These are phyloP conservation scores for Charanyca ferruginea DNA, from an alignment of 2,888 invertebrate genomes.

Conservation along the genomic window DNA sequence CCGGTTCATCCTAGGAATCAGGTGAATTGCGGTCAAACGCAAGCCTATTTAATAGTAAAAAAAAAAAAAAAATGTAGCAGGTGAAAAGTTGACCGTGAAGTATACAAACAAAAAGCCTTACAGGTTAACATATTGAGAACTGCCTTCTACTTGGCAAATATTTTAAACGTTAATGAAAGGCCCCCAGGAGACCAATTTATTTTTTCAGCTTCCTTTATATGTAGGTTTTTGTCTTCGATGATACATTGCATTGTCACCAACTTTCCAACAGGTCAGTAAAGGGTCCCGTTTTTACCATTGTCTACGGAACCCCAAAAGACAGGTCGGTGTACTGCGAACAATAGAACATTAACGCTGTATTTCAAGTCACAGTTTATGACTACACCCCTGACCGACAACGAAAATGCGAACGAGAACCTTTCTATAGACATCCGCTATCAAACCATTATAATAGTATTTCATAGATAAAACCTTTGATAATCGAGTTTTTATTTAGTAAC, in stretches of 20 bases:
- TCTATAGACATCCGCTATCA: slow-evolving; percentile 63
- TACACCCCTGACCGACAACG: slow-evolving; percentile 55
- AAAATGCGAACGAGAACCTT: slow-evolving; percentile 50
- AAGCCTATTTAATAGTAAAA: too few relatives aligned
- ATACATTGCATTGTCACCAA: background rate
- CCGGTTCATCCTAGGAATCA: too few relatives aligned
- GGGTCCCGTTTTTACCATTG: background rate
- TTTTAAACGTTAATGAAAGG: too few relatives aligned
- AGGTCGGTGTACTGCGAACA: slow-evolving; percentile 65
- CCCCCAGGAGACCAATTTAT: too few relatives aligned
- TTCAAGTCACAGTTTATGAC: slow-evolving; percentile 60
- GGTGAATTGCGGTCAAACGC: too few relatives aligned
- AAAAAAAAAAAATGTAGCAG: too few relatives aligned
- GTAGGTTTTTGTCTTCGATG: background rate
- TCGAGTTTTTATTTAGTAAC: slow-evolving; percentile 43
- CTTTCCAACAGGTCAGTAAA: background rate
- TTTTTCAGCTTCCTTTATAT: background rate
- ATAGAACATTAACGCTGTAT: slow-evolving; percentile 63
- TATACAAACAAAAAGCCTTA: too few relatives aligned
- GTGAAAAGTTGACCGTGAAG: too few relatives aligned
- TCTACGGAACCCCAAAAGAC: slow-evolving; percentile 43
- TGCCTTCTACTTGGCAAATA: too few relatives aligned
- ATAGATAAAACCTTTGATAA: slow-evolving; percentile 55
- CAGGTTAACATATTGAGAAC: too few relatives aligned
- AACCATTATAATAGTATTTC: slow-evolving; percentile 55